Percentiles rank a stretch among this genome's conserved stretches.
Evolutionary conservation across 2,888 invertebrate genomes (phyloP).

Genomic region (Sipha maydis): DNA sequence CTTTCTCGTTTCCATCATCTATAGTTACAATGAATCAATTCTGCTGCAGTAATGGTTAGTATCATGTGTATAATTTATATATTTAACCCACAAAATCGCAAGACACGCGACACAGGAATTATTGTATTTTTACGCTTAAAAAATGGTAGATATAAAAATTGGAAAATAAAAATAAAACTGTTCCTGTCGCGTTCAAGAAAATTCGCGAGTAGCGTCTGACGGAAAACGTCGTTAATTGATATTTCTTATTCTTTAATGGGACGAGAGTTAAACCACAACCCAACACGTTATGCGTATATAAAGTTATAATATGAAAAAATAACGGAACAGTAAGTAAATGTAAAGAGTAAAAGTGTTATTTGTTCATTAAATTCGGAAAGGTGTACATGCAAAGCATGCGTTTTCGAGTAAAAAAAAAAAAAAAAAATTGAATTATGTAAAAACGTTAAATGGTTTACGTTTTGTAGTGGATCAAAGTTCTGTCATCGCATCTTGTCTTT

Average conservation of each 20-base stretch:
- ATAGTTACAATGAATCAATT: background rate
- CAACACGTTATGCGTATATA: background rate
- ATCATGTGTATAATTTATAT: background rate
- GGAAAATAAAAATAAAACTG: background rate
- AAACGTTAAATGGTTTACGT: no score
- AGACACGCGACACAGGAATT: background rate
- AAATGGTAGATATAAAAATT: background rate
- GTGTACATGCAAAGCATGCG: no score
- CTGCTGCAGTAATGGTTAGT: background rate
- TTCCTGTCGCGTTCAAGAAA: background rate
- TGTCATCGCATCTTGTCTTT: no score
- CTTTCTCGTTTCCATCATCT: background rate
- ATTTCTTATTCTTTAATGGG: background rate
- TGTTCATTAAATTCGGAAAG: background rate
- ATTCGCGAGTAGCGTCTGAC: background rate
- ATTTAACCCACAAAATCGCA: background rate
- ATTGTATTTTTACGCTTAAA: background rate
- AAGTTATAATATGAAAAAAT: background rate
- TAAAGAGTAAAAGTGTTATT: background rate
- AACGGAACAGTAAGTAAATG: background rate
- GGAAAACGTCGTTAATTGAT: conserved; percentile 13
- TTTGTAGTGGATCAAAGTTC: no score
- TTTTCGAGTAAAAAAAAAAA: no score
- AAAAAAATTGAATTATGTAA: no score
- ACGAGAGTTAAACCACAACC: background rate